phyloP scores from a whole-genome alignment of 2,797 vertebrate genomes.

The Echiichthys vipera region DNA sequence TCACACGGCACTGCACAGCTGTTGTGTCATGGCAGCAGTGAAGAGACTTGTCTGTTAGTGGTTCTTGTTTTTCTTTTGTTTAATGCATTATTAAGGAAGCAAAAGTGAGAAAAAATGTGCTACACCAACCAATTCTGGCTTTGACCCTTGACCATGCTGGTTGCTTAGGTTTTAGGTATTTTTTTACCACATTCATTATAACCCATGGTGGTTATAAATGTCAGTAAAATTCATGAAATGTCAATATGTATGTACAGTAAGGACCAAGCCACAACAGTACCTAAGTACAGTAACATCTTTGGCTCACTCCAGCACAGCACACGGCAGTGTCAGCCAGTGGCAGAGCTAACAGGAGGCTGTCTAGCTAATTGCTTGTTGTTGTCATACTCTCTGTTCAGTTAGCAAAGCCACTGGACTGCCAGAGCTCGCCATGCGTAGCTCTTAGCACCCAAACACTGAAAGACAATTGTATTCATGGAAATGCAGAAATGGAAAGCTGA shows the following conservation, averaged over 20 bases:
- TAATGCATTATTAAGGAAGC: slow-evolving; percentile 15
- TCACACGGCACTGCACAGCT: slow-evolving; percentile 49
- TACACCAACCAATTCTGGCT: not conserved
- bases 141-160: slow-evolving; percentile 22
- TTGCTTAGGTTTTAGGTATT: not conserved
- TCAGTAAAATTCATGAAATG: slow-evolving; percentile 28
- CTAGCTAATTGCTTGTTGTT: slow-evolving; percentile 76
- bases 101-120: not conserved
- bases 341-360: slow-evolving; percentile 71
- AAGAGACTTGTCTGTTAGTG: slow-evolving; percentile 18
- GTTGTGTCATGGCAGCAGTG: slow-evolving; percentile 33
- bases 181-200: slow-evolving; percentile 17
- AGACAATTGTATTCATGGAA: slow-evolving; percentile 50
- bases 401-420: slow-evolving; percentile 58
- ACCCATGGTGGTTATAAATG: slow-evolving; percentile 1
- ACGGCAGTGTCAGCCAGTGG: slow-evolving; percentile 64
- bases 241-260: slow-evolving; percentile 42
- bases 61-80: slow-evolving; percentile 22
- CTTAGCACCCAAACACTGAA: slow-evolving; percentile 56
- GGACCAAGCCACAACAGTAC: slow-evolving; percentile 27
- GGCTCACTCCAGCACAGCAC: slow-evolving; percentile 48
- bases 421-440: slow-evolving; percentile 28
- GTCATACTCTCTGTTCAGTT: slow-evolving; percentile 68
- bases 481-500: slow-evolving; percentile 57
- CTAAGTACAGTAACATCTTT: slow-evolving; percentile 50